Evolutionary conservation across 2,797 vertebrate genomes (phyloP).

Genomic region (Orientallactaga sibirica): DNA sequence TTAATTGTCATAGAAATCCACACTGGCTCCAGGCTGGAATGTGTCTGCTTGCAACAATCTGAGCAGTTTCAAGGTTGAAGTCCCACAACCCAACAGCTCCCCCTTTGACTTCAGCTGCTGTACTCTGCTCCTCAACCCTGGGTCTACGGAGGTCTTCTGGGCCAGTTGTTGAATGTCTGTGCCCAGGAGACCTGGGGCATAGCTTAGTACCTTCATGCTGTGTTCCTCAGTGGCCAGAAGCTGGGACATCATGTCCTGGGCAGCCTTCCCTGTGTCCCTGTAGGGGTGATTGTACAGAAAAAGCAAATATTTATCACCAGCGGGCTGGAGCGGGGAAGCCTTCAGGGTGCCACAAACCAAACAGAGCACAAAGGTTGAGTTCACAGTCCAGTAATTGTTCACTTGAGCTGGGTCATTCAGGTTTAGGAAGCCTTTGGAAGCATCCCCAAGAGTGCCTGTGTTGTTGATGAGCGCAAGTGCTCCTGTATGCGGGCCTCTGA

Average conservation of each 20-base stretch:
- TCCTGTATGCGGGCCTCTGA: no score
- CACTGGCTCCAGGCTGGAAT: constrained; percentile 91
- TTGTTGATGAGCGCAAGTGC: no score
- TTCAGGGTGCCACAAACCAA: no score
- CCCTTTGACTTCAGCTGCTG: constrained; percentile 84
- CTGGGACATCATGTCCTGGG: background rate
- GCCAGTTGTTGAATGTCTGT: background rate
- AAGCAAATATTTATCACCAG: no score
- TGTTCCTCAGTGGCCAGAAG: constrained; percentile 93
- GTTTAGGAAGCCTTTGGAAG: no score
- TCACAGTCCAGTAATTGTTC: no score
- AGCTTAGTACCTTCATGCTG: constrained; percentile 92
- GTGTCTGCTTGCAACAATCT: constrained; percentile 87
- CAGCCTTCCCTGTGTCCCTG: constrained; percentile 52
- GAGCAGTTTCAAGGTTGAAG: constrained; percentile 92
- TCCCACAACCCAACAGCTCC: constrained; percentile 88
- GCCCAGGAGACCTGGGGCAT: constrained; percentile 91
- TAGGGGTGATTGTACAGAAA: no score
- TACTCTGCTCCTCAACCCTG: constrained; percentile 66
- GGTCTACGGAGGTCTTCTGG: background rate
- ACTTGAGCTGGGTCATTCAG: no score
- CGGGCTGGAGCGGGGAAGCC: no score
- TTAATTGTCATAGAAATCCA: constrained; percentile 92
- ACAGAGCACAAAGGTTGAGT: no score
- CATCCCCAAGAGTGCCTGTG: no score